These are phyloP conservation scores for Caranx melampygus DNA, from an alignment of 2,113 vertebrate species.

Conservation along the genomic window DNA sequence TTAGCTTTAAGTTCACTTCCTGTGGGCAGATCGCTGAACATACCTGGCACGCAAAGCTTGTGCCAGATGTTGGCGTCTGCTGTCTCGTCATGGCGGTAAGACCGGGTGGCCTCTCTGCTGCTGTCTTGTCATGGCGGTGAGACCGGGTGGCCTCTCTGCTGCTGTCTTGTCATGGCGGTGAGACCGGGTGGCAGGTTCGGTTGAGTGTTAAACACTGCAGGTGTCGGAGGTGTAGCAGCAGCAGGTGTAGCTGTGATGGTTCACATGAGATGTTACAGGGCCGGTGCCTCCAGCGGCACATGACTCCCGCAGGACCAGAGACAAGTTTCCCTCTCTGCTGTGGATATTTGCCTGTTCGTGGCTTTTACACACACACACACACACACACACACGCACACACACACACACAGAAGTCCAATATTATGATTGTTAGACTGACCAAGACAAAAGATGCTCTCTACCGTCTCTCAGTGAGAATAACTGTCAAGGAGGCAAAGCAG, in stretches of 20 bases:
- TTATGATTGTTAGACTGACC: neutral
- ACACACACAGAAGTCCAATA: neutral
- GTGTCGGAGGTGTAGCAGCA: too few species aligned
- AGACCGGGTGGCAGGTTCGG: too few species aligned
- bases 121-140: too few species aligned
- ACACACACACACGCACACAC: neutral
- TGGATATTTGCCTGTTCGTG: neutral
- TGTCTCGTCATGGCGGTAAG: too few species aligned
- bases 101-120: too few species aligned
- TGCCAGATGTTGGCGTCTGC: neutral
- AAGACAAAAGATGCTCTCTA: neutral
- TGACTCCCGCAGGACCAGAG: constrained; percentile 8
- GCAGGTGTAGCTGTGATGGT: neutral
- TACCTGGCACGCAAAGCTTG: neutral
- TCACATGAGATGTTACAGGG: neutral
- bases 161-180: too few species aligned
- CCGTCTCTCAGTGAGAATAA: neutral
- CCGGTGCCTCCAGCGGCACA: neutral
- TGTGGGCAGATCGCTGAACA: neutral
- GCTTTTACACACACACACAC: neutral
- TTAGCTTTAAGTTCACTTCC: constrained; percentile 16
- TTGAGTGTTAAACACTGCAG: too few species aligned
- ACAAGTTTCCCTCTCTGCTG: neutral
- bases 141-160: too few species aligned
- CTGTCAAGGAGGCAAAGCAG: neutral